phyloP scores from a whole-genome alignment of 2,888 invertebrate species.

The Leptura quadrifasciata region DNA sequence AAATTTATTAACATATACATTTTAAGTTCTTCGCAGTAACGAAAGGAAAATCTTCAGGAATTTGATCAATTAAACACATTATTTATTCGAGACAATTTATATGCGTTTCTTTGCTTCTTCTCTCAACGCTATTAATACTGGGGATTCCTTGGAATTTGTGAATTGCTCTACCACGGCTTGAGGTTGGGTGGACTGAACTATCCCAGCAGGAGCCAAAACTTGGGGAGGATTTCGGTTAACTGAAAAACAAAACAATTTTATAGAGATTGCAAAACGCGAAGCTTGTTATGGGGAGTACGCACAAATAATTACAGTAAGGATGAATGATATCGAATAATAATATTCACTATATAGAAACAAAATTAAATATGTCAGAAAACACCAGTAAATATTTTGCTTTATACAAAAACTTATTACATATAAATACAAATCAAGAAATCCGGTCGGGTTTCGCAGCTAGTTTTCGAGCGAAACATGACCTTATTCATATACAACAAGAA shows the following conservation, averaged over 20 bases:
- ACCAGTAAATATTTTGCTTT: too few species aligned
- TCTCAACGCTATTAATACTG: conserved; percentile 69
- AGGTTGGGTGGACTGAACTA: conserved; percentile 74
- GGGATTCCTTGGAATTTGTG: conserved; percentile 73
- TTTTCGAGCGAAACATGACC: too few species aligned
- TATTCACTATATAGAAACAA: too few species aligned
- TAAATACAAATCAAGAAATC: too few species aligned
- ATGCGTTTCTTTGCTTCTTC: conserved; percentile 71
- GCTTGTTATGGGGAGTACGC: too few species aligned
- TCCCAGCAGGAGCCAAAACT: conserved; percentile 73
- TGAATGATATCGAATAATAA: not conserved
- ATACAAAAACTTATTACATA: too few species aligned
- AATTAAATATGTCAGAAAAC: too few species aligned
- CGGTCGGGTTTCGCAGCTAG: too few species aligned
- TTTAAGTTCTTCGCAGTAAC: not conserved
- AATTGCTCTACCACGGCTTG: conserved; percentile 69
- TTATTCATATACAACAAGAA: too few species aligned
- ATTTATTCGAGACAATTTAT: conserved; percentile 35
- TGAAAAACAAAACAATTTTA: conserved; percentile 57
- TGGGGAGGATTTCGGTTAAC: conserved; percentile 71
- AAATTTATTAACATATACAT: conserved; percentile 13
- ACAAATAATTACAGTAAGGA: too few species aligned
- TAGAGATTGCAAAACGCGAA: too few species aligned
- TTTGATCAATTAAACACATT: not conserved
- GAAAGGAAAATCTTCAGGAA: conserved; percentile 13